Percentiles rank a stretch among this genome's conserved stretches.
phyloP scores from a whole-genome alignment of 2,888 invertebrate species.

The Caenorhabditis doughertyi region DNA sequence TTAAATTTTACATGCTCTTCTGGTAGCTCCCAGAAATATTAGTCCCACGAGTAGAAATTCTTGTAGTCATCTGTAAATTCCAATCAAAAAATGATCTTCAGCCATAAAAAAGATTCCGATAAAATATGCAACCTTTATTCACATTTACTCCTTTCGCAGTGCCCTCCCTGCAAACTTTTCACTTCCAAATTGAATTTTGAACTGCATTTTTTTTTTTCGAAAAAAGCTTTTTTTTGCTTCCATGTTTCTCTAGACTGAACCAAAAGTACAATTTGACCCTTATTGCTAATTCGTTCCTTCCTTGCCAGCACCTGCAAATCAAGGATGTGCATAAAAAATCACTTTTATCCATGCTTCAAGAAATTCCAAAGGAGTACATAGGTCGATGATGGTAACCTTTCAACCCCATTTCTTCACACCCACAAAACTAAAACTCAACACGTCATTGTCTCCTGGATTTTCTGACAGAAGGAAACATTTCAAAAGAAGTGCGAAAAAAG shows the following conservation, averaged over 20 bases:
- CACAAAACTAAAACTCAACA: slow-evolving; percentile 18
- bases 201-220: too few relatives aligned
- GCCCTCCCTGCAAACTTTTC: too few relatives aligned
- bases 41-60: too few relatives aligned
- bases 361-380: slow-evolving; percentile 55
- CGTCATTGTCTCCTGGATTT: slow-evolving; percentile 37
- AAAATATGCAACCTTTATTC: too few relatives aligned
- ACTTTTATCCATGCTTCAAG: slow-evolving; percentile 53
- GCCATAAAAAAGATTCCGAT: too few relatives aligned
- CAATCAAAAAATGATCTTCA: too few relatives aligned
- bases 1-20: not conserved
- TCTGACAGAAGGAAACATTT: not conserved
- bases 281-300: slow-evolving; percentile 51
- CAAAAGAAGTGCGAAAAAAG: slow-evolving; percentile 26
- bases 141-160: too few relatives aligned
- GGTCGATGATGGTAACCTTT: slow-evolving; percentile 53
- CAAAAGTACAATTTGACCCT: slow-evolving; percentile 45
- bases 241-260: slow-evolving; percentile 7
- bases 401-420: slow-evolving; percentile 16
- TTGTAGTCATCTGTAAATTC: too few relatives aligned
- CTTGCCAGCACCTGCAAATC: slow-evolving; percentile 17
- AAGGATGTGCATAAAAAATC: slow-evolving; percentile 54
- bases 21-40: too few relatives aligned
- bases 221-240: not conserved
- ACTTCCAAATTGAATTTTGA: too few relatives aligned